phyloP scores from a whole-genome alignment of 2,113 vertebrate genomes.

The Danionella cerebrum region DNA sequence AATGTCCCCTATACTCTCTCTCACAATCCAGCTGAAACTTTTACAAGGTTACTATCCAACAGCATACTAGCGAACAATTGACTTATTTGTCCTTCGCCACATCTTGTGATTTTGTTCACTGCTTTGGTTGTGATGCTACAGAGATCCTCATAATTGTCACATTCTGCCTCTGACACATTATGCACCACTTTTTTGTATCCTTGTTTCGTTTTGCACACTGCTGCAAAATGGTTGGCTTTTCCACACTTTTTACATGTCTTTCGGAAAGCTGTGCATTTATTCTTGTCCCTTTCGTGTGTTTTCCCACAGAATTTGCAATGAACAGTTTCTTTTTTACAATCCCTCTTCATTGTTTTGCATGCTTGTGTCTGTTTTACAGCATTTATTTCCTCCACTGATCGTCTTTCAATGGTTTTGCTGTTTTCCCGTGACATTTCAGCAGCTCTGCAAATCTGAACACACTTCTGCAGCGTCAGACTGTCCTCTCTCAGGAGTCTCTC shows the following conservation, averaged over 20 bases:
- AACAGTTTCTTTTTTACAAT: not conserved
- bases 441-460: not conserved
- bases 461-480: not conserved
- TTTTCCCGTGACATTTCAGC: slow-evolving; percentile 16
- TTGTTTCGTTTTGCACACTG: slow-evolving; percentile 1
- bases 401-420: slow-evolving; percentile 10
- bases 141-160: slow-evolving; percentile 13
- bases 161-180: slow-evolving; percentile 8
- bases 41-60: not conserved
- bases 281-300: slow-evolving; percentile 1
- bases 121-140: not conserved
- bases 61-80: not conserved
- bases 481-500: slow-evolving; percentile 11
- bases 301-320: slow-evolving; percentile 24
- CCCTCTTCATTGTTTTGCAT: too few relatives aligned
- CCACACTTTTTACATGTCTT: slow-evolving; percentile 30
- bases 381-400: too few relatives aligned
- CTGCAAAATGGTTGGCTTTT: slow-evolving; percentile 31
- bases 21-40: not conserved
- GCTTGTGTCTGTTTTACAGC: too few relatives aligned
- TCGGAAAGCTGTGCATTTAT: slow-evolving; percentile 6
- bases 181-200: not conserved
- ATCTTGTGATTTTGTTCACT: not conserved
- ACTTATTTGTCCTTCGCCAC: not conserved
- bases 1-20: too few relatives aligned